These are phyloP conservation scores for Condylura cristata DNA, from an alignment of 2,113 vertebrate species.

Conservation along the genomic window DNA sequence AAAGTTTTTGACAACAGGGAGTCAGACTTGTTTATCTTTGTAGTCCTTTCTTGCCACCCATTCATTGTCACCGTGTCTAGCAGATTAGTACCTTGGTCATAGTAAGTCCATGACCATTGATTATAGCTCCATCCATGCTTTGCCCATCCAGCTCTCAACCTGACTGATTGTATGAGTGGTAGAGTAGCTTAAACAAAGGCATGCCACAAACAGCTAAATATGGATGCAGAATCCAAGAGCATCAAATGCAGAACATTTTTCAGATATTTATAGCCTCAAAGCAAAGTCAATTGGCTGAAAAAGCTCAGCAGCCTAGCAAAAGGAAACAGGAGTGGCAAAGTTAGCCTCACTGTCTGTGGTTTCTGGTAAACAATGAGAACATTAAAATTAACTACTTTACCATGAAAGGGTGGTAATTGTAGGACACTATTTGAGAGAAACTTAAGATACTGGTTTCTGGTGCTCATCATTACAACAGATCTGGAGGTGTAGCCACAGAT, in stretches of 20 bases:
- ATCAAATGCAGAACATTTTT: conserved; percentile 84
- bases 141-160: conserved; percentile 64
- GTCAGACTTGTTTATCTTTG: conserved; percentile 40
- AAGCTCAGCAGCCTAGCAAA: conserved; percentile 79
- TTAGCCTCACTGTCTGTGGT: conserved; percentile 81
- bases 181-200: conserved; percentile 82
- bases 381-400: conserved; percentile 82
- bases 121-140: conserved; percentile 55
- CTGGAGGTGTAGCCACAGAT: not conserved
- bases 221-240: conserved; percentile 84
- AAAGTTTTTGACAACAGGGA: not conserved
- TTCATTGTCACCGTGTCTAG: not conserved
- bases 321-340: conserved; percentile 82
- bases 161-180: conserved; percentile 79
- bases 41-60: not conserved
- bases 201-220: conserved; percentile 85
- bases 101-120: conserved; percentile 15
- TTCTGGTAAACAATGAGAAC: conserved; percentile 85
- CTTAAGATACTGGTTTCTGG: conserved; percentile 41
- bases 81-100: conserved; percentile 13
- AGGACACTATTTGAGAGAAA: conserved; percentile 55
- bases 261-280: conserved; percentile 87
- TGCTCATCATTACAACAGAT: not conserved
- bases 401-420: conserved; percentile 69
- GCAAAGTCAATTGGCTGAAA: conserved; percentile 85